Conservation (phyloP, 2,888 invertebrate species). For the Bugula neritina region DNA sequence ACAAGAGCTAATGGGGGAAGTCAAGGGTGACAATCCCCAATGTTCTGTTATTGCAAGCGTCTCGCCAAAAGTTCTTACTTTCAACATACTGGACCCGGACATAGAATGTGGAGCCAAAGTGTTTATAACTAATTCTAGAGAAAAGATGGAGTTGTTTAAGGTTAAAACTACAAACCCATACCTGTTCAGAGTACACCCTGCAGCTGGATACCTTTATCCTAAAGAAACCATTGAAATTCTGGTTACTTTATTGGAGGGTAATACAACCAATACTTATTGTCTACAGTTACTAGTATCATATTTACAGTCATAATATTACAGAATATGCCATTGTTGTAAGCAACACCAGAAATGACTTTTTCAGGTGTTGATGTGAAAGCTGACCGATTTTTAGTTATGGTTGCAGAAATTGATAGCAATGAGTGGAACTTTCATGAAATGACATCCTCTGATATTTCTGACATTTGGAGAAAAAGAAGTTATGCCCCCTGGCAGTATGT, state of each 20-base stretch:
- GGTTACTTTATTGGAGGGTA: slow-evolving; percentile 23
- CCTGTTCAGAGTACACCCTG: slow-evolving; percentile 15
- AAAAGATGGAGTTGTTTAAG: slow-evolving; percentile 16
- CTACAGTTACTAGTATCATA: too few species aligned
- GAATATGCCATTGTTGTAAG: too few species aligned
- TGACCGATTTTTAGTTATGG: slow-evolving; percentile 10
- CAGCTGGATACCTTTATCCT: slow-evolving; percentile 18
- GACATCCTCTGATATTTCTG: not conserved
- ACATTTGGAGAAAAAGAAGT: not conserved
- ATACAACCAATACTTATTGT: too few species aligned
- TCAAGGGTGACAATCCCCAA: not conserved
- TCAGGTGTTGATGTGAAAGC: slow-evolving; percentile 15
- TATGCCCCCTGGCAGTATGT: not conserved
- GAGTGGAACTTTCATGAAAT: not conserved
- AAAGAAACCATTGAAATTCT: not conserved
- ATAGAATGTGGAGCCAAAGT: not conserved
- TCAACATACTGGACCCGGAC: slow-evolving; percentile 10
- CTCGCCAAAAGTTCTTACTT: not conserved
- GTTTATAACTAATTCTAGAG: not conserved
- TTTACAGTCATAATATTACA: too few species aligned
- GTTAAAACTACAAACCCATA: slow-evolving; percentile 27
- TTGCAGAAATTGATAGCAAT: slow-evolving; percentile 5
- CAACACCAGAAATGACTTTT: too few species aligned
- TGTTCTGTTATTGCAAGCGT: not conserved
- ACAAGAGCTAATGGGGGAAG: not conserved